phyloP scores from a whole-genome alignment of 2,888 invertebrate genomes.

The Calliphora vomitoria region DNA sequence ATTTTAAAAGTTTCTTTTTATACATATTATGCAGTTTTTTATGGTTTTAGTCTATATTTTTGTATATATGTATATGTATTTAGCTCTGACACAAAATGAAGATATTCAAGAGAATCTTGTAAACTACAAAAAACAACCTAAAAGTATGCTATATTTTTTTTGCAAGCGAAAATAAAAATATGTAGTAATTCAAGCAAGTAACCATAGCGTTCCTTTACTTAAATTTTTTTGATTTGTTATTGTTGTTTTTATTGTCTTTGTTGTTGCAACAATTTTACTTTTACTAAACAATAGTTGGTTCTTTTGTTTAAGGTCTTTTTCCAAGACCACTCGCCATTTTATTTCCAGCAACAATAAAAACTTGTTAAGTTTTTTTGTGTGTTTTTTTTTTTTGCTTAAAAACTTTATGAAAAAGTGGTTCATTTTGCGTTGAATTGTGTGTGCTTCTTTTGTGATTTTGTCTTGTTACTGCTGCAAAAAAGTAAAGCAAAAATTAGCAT shows the following conservation, averaged over 20 bases:
- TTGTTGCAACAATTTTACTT: slow-evolving; percentile 35
- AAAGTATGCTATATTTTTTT: slow-evolving; percentile 40
- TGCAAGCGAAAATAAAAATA: neutral
- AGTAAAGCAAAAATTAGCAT: slow-evolving; percentile 58
- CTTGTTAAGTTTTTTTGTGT: slow-evolving; percentile 22
- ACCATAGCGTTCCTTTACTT: slow-evolving; percentile 14
- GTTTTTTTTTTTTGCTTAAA: neutral
- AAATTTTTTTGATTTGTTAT: neutral
- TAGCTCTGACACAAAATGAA: neutral
- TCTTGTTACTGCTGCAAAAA: slow-evolving; percentile 16
- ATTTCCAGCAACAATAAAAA: slow-evolving; percentile 49
- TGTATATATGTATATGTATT: no score
- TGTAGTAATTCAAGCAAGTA: slow-evolving; percentile 42
- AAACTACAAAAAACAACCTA: slow-evolving; percentile 24
- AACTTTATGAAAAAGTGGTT: slow-evolving; percentile 26
- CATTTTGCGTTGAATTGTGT: slow-evolving; percentile 15
- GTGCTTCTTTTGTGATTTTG: slow-evolving; percentile 8
- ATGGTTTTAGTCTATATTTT: neutral
- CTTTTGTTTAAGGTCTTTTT: slow-evolving; percentile 9
- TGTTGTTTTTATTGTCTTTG: neutral
- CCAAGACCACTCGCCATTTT: slow-evolving; percentile 28
- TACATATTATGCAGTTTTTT: neutral
- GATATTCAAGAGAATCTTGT: slow-evolving; percentile 22
- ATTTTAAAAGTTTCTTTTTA: slow-evolving; percentile 24
- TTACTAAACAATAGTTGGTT: slow-evolving; percentile 7